A percentile compares a stretch with the other conserved stretches of the same genome.
Conservation (phyloP, 2,888 invertebrate species). For the Sicus ferrugineus region DNA sequence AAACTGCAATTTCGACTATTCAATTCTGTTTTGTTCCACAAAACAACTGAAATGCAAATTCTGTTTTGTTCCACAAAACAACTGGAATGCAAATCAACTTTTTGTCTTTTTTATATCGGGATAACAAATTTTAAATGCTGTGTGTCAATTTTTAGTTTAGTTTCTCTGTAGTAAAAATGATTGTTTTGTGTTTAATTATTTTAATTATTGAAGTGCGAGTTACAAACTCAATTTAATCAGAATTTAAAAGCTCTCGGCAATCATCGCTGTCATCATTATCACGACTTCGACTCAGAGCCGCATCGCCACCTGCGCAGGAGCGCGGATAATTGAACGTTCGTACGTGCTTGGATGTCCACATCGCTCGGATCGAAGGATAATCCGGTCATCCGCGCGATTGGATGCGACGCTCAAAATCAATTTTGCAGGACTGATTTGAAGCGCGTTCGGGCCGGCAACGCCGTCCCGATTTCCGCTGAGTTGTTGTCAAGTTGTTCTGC, state of each 20-base stretch:
- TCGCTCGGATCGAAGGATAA: not conserved
- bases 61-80: too few species aligned
- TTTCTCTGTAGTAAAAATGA: not conserved
- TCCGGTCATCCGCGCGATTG: not conserved
- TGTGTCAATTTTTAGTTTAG: too few species aligned
- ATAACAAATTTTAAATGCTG: too few species aligned
- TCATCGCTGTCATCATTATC: not conserved
- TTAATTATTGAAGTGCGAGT: too few species aligned
- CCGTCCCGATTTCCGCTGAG: not conserved
- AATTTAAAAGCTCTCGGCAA: too few species aligned
- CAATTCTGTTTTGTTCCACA: too few species aligned
- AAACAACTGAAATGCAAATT: too few species aligned
- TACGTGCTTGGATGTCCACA: conserved; percentile 23
- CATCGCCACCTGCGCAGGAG: conserved; percentile 1
- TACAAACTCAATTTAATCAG: too few species aligned
- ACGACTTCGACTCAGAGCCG: not conserved
- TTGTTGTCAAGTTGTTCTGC: not conserved
- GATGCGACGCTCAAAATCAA: conserved; percentile 8
- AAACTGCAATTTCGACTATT: too few species aligned
- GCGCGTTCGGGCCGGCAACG: conserved; percentile 12
- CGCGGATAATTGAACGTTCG: conserved; percentile 15
- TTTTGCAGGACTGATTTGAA: conserved; percentile 22
- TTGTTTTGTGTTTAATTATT: not conserved
- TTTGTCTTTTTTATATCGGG: too few species aligned
- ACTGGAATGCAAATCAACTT: too few species aligned